Evolutionary conservation across 2,113 vertebrate species (phyloP), one percentile per base, ranked within the genome.

Genomic region (Cyphomyrus discorhynchus): DNA sequence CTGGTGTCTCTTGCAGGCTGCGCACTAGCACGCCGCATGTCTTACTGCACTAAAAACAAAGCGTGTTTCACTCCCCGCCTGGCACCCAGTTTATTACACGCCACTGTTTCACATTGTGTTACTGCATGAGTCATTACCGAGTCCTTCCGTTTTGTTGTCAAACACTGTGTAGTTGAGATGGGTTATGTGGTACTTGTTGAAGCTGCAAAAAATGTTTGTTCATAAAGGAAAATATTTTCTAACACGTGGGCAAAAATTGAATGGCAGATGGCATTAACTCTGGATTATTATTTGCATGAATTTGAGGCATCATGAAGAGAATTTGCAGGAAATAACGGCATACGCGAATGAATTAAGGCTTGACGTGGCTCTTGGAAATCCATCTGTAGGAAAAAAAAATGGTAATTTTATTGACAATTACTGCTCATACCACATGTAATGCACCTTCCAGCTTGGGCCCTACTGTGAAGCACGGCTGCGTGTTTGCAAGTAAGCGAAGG

Each of bases 111-210:
- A 24, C 45, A 47, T 86, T 86, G 24, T 86, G 83, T 3, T 49
- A 31, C 45, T 49, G 83, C 45, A 27, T 86, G 82, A 85, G 39
- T 85, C 82, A 86, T 27, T 49, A 50, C 45, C n/a, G 45, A 49
- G 47, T n/a, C 45, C 83, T n/a, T 86, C 47, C 46, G 83, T 86
- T 86, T n/a, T 86, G 83, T 86, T 86, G 45, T 86, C 83, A 86
- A 86, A 86, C 83, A 86, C 45, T 86, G 21, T 24, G 47, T 86
- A 49, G 83, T 50, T 50, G 47, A 49, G 83, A 86, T 86, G 24
- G 45, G 83, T 50, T 86, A 11, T 85, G 49, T 85, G 47, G 45
- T 85, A 47, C 47, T 27, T 49, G 45, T 86, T 47, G 83, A 17
- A 86, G 47, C 83, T 50, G 24, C 24, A 86, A 86, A 50, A 80